Base-by-base conservation (phyloP, 2,888 invertebrate species). In the Caenorhabditis sp. region DNA sequence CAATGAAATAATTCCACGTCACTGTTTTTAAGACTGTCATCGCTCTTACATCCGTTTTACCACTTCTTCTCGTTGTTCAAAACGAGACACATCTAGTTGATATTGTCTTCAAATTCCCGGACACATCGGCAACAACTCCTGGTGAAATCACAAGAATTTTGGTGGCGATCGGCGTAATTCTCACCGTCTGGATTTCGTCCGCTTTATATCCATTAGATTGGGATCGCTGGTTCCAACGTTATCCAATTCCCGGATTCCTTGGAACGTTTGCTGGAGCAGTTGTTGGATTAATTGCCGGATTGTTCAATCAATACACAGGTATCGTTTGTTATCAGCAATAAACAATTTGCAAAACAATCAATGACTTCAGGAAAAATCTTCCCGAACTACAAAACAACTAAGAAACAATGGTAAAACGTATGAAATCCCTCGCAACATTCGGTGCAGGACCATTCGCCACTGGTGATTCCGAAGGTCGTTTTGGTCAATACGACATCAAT, bases 161-260 rank as follows among this genome's bases (percentile, higher is more conserved):
- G 31, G 20, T 84, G 87, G 43, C 43, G 10, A 14, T 43, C 17
- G 5, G 12, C 14, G 43, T 17, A 43, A 26, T 93, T 14, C 88
- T 93, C 38, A 94, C 94, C 2, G 92, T 93, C 5, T 95, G 94
- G 94, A 85, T 93, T 1, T 94, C 94, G 7, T 93, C 94, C 2
- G 91, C 93, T 67, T 92, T 93, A 0, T 93, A 95, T 78, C 95
- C 95, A 0, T 89, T 95, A 38, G 95, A 95, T 88, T 95, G 95
- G 95, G 93, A 94, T 88, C 91, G 92, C 59, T 93, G 93, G 0
- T 95, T 94, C 94, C 95, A 95, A 90, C 69, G 81, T 12, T 82
- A 81, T 57, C 81, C 82, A 8, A 63, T 76, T 25, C 82, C 82
- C 17, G 74, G 72, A 21, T 56, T 81, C 8, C 43, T 72, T 23